A percentile compares a stretch with the other conserved stretches of the same genome.
Evolutionary conservation across 92 coral and sea anemone genomes (phyloP).

Genomic region (Umimayanthus kanabou): DNA sequence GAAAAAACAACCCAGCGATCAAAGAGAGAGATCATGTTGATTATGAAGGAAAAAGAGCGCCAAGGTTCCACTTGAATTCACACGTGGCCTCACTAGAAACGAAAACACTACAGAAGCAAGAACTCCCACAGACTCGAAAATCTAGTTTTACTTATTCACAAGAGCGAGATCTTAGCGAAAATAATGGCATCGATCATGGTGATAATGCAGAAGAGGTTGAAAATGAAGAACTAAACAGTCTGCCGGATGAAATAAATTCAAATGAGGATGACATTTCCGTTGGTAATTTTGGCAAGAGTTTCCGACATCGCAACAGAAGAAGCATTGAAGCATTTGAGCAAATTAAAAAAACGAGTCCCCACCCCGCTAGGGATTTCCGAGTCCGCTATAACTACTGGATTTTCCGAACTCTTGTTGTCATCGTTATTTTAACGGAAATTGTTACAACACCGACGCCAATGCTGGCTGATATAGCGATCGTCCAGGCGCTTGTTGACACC

Average conservation of each 20-base stretch:
- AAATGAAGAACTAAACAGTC: not conserved
- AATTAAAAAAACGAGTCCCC: conserved; percentile 51
- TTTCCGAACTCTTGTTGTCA: conserved; percentile 66
- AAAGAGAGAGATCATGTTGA: not conserved
- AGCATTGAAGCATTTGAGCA: conserved; percentile 43
- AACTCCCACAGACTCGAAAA: not conserved
- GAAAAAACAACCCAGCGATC: not conserved
- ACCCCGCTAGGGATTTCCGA: conserved; percentile 67
- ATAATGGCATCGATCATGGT: not conserved
- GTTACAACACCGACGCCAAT: conserved; percentile 88
- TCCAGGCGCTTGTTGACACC: conserved; percentile 73
- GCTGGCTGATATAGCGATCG: conserved; percentile 85
- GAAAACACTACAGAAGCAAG: not conserved
- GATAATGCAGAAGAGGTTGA: not conserved
- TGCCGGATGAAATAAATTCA: not conserved
- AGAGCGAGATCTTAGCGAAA: not conserved
- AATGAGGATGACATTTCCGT: conserved; percentile 4
- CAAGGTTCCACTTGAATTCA: conserved; percentile 23
- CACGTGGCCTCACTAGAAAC: conserved; percentile 18
- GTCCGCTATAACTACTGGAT: conserved; percentile 77
- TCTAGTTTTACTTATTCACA: not conserved
- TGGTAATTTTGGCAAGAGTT: not conserved
- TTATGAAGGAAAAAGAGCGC: conserved; percentile 6
- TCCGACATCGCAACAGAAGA: conserved; percentile 20
- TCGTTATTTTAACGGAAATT: conserved; percentile 81